phyloP scores from a whole-genome alignment of 2,888 invertebrate genomes.

The Drosophila parthenogenetica region DNA sequence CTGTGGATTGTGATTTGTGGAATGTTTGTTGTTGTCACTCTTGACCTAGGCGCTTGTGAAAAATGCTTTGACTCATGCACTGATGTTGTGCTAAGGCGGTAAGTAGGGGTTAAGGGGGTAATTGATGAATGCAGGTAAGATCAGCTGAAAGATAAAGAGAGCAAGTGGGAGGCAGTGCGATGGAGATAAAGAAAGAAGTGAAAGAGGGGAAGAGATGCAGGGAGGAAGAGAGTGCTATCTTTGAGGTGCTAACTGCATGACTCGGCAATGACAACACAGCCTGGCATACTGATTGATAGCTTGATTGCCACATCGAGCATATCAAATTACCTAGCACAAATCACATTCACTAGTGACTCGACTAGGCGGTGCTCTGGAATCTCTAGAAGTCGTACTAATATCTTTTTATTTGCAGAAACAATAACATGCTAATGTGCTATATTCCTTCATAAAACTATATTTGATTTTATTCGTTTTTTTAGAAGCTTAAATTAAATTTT shows the following conservation, averaged over 20 bases:
- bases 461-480: too few relatives aligned
- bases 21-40: slow-evolving; percentile 58
- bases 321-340: slow-evolving; percentile 17
- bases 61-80: slow-evolving; percentile 58
- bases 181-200: slow-evolving; percentile 1
- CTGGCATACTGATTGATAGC: slow-evolving; percentile 64
- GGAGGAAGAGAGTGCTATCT: slow-evolving; percentile 23
- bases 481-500: too few relatives aligned
- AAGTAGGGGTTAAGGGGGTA: slow-evolving; percentile 10
- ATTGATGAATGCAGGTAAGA: slow-evolving; percentile 41
- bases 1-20: slow-evolving; percentile 22
- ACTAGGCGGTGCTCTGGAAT: not conserved
- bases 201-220: slow-evolving; percentile 10
- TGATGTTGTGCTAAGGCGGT: not conserved
- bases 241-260: slow-evolving; percentile 60
- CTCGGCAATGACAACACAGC: slow-evolving; percentile 32
- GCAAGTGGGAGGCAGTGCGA: slow-evolving; percentile 9
- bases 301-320: slow-evolving; percentile 59
- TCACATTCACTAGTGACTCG: not conserved
- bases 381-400: too few relatives aligned
- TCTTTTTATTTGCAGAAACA: too few relatives aligned
- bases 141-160: slow-evolving; percentile 23
- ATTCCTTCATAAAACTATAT: too few relatives aligned
- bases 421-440: too few relatives aligned
- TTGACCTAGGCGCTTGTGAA: slow-evolving; percentile 74